Evolutionary conservation across 2,113 vertebrate species (phyloP).

Genomic region (Peromyscus maniculatus): DNA sequence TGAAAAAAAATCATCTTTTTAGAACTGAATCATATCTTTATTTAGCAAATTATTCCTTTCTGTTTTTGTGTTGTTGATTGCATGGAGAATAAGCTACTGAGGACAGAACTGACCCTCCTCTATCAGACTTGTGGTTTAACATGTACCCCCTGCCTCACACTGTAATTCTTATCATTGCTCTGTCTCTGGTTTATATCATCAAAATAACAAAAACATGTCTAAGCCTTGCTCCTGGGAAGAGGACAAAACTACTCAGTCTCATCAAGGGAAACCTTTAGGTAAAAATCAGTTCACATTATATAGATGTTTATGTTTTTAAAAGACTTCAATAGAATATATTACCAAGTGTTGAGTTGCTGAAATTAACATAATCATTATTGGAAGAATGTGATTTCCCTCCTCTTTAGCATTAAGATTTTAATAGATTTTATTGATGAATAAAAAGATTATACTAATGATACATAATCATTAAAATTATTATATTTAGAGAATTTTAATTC

Average conservation of each 20-base stretch:
- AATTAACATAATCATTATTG: conserved; percentile 18
- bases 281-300: background rate
- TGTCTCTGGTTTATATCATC: background rate
- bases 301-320: background rate
- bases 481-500: conserved; percentile 43
- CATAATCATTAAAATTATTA: conserved; percentile 43
- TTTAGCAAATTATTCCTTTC: background rate
- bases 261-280: background rate
- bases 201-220: background rate
- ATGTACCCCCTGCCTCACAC: background rate
- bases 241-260: background rate
- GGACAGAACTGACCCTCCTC: no score
- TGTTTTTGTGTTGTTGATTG: background rate
- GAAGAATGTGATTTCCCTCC: background rate
- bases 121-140: background rate
- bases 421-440: conserved; percentile 59
- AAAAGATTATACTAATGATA: conserved; percentile 49
- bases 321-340: background rate
- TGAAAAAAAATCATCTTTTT: background rate
- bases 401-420: conserved; percentile 42
- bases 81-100: background rate
- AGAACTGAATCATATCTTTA: background rate
- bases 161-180: background rate
- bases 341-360: background rate
- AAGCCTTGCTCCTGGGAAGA: background rate